A percentile compares a stretch with the other conserved stretches of the same genome.
phyloP scores from a whole-genome alignment of 2,888 invertebrate species.

The Agapostemon virescens region DNA sequence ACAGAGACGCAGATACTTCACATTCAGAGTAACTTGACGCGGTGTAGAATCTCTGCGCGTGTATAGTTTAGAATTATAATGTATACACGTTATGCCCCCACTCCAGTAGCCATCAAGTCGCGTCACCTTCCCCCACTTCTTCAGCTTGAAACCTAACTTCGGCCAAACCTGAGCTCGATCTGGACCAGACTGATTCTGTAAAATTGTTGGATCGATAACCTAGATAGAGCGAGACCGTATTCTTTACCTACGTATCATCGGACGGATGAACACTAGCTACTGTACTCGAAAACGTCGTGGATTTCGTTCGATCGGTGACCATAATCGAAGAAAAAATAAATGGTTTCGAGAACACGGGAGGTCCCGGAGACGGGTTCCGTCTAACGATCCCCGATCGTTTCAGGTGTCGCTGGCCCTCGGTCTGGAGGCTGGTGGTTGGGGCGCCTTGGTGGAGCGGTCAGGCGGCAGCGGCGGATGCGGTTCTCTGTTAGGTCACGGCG shows the following conservation, averaged over 20 bases:
- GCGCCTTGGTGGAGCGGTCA: slow-evolving; percentile 77
- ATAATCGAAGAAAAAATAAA: neutral
- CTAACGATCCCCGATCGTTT: slow-evolving; percentile 39
- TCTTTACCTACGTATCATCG: neutral
- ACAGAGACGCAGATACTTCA: no score
- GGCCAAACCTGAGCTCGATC: no score
- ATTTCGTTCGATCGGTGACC: neutral
- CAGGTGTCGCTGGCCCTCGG: slow-evolving; percentile 79
- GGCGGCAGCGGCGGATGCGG: slow-evolving; percentile 75
- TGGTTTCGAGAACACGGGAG: neutral
- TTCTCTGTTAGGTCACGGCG: slow-evolving; percentile 70
- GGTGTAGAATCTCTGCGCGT: no score
- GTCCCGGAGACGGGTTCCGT: neutral
- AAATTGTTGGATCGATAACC: no score
- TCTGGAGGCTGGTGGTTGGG: slow-evolving; percentile 80
- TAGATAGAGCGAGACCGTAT: neutral
- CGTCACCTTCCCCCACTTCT: no score
- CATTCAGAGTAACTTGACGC: no score
- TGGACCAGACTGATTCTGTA: no score
- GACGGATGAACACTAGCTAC: neutral
- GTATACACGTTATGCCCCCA: no score
- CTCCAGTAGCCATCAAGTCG: no score
- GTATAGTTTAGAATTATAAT: no score
- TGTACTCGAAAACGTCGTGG: neutral
- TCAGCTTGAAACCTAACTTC: no score